phyloP scores from a whole-genome alignment of 1,140 invertebrate species.

The Helicoverpa zea region DNA sequence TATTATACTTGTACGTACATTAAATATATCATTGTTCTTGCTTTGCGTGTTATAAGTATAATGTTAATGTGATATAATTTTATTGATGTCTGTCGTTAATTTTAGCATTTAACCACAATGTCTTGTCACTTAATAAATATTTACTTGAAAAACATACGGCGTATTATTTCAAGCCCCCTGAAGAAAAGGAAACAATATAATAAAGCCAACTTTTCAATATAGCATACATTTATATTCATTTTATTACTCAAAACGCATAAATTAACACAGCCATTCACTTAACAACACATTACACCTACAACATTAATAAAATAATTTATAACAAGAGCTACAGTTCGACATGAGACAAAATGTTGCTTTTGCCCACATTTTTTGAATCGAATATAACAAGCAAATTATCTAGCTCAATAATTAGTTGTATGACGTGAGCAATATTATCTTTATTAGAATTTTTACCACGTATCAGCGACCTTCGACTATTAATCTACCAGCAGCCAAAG shows the following conservation, averaged over 20 bases:
- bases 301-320: conserved; percentile 11
- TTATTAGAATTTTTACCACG: not conserved
- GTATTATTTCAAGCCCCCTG: not conserved
- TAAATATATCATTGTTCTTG: not conserved
- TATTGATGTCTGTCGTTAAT: conserved; percentile 17
- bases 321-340: not conserved
- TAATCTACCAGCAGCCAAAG: not conserved
- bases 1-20: conserved; percentile 4
- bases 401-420: not conserved
- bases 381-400: too few species aligned
- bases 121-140: conserved; percentile 30
- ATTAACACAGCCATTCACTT: conserved; percentile 25
- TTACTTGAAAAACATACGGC: not conserved
- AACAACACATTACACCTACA: not conserved
- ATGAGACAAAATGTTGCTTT: too few species aligned
- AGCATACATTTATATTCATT: conserved; percentile 4
- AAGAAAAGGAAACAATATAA: not conserved
- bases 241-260: conserved; percentile 1
- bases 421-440: not conserved
- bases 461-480: conserved; percentile 8
- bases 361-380: too few species aligned
- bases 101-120: conserved; percentile 26
- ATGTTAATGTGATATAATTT: conserved; percentile 13
- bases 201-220: not conserved
- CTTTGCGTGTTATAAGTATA: not conserved